Conservation (phyloP, 1,140 invertebrate species). For the Euschistus heros region DNA sequence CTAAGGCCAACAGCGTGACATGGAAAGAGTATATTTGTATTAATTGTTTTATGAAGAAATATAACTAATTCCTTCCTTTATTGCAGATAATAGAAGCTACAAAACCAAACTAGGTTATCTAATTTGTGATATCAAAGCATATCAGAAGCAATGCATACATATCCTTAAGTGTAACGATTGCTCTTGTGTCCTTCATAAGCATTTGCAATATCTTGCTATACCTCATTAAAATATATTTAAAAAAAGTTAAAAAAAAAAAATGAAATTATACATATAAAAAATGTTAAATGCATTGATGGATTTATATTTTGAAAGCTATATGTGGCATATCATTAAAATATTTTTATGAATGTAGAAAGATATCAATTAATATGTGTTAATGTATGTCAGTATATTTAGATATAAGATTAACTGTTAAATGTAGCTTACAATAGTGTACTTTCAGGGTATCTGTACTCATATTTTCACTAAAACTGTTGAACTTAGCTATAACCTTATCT, state of each 20-base stretch:
- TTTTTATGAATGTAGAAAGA: slow-evolving; percentile 15
- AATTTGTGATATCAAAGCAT: slow-evolving; percentile 11
- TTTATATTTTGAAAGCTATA: slow-evolving; percentile 22
- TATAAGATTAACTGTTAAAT: slow-evolving; percentile 11
- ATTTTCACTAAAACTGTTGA: background rate
- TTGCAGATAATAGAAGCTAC: slow-evolving; percentile 3
- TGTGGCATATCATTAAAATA: slow-evolving; percentile 15
- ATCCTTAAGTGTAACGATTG: background rate
- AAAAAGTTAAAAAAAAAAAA: too few species aligned
- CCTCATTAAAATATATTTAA: slow-evolving; percentile 21
- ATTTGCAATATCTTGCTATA: slow-evolving; percentile 16
- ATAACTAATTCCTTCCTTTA: slow-evolving; percentile 3
- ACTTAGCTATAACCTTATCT: too few species aligned
- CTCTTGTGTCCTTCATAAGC: background rate
- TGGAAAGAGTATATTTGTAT: background rate
- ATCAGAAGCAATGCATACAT: background rate
- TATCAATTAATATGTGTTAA: slow-evolving; percentile 1
- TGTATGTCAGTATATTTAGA: slow-evolving; percentile 15
- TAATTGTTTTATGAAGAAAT: slow-evolving; percentile 2
- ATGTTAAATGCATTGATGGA: slow-evolving; percentile 9
- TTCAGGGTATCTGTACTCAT: slow-evolving; percentile 20
- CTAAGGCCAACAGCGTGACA: slow-evolving; percentile 10
- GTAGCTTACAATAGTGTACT: slow-evolving; percentile 24
- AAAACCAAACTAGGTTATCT: background rate
- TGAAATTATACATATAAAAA: background rate